phyloP scores from a whole-genome alignment of 92 coral and sea anemone genomes.

The Parazoanthus darwini region DNA sequence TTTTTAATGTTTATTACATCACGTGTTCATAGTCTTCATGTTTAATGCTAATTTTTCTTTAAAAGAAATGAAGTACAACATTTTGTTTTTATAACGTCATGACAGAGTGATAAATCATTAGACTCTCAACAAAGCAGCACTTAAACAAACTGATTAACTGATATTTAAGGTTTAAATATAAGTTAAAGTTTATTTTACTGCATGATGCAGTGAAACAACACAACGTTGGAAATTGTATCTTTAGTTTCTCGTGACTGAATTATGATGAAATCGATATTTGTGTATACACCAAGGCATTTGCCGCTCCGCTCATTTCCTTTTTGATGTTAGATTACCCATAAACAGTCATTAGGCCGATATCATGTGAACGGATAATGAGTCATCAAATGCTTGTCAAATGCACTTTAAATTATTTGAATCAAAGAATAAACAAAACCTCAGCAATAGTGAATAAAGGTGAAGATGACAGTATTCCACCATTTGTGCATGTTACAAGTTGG shows the following conservation, averaged over 20 bases:
- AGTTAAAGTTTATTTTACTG: background rate
- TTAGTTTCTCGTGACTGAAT: background rate
- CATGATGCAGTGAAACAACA: background rate
- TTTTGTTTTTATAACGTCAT: constrained; percentile 1
- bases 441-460: background rate
- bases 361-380: background rate
- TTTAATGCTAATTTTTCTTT: too few relatives aligned
- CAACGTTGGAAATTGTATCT: background rate
- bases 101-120: background rate
- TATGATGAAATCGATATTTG: background rate
- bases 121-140: background rate
- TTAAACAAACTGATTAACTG: background rate
- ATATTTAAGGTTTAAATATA: background rate
- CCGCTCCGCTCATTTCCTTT: background rate
- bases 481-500: background rate
- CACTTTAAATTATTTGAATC: background rate
- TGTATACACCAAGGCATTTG: background rate
- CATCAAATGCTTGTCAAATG: background rate
- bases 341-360: background rate
- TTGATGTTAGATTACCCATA: background rate
- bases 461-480: background rate
- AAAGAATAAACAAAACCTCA: background rate
- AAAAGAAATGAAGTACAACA: background rate
- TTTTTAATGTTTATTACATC: too few relatives aligned
- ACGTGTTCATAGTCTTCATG: too few relatives aligned